A percentile compares a stretch with the other conserved stretches of the same genome.
phyloP scores from a whole-genome alignment of 2,888 invertebrate species.

The Deilephila elpenor region DNA sequence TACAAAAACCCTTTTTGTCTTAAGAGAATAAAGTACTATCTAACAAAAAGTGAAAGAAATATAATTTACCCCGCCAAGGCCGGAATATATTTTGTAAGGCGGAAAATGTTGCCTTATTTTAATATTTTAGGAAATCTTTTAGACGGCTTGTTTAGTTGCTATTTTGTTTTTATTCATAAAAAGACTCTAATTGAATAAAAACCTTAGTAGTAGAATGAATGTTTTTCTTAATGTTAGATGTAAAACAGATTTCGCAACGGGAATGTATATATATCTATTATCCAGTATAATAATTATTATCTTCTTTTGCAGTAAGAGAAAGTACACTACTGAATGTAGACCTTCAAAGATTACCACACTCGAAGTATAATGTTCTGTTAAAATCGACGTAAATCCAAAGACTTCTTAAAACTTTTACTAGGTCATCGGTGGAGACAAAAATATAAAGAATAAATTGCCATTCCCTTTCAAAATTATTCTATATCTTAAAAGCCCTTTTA shows the following conservation, averaged over 20 bases:
- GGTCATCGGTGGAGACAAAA: not conserved
- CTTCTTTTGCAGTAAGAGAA: too few relatives aligned
- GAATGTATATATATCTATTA: too few relatives aligned
- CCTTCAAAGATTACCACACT: too few relatives aligned
- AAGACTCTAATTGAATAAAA: not conserved
- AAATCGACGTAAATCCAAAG: too few relatives aligned
- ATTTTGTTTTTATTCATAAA: not conserved
- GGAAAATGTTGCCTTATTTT: not conserved
- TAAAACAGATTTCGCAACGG: too few relatives aligned
- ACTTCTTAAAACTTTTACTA: not conserved
- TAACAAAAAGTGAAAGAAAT: constrained; percentile 19
- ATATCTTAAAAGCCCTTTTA: not conserved
- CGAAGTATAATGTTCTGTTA: too few relatives aligned
- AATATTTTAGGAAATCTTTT: not conserved
- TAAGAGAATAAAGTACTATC: constrained; percentile 18
- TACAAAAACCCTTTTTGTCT: constrained; percentile 22
- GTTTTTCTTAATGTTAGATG: too few relatives aligned
- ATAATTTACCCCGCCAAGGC: constrained; percentile 14
- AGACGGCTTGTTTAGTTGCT: not conserved
- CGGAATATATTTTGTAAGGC: not conserved
- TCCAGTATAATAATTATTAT: too few relatives aligned
- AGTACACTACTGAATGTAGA: too few relatives aligned
- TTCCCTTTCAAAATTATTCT: not conserved
- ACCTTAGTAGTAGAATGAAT: not conserved
- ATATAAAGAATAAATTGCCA: not conserved